Conservation (phyloP, 2,797 vertebrate species). For the Mastacembelus armatus region DNA sequence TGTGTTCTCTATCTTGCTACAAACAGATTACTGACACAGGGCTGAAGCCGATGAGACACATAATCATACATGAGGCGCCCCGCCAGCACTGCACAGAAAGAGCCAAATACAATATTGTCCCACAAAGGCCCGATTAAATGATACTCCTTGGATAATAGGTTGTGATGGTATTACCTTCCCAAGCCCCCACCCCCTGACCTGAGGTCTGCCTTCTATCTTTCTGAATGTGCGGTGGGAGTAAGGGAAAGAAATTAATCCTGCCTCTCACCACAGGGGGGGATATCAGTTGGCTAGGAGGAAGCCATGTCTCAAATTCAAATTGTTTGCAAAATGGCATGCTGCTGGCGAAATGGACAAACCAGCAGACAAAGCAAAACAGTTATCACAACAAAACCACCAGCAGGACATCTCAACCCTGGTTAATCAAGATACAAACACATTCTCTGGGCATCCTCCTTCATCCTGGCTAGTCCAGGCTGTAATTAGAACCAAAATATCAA, state of each 20-base stretch:
- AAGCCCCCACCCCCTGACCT: slow-evolving; percentile 10
- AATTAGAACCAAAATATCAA: slow-evolving; percentile 18
- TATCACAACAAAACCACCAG: slow-evolving; percentile 41
- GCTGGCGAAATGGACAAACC: slow-evolving; percentile 55
- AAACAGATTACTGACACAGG: slow-evolving; percentile 79
- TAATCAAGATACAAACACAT: slow-evolving; percentile 23
- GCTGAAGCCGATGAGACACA: slow-evolving; percentile 77
- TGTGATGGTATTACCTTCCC: slow-evolving; percentile 57
- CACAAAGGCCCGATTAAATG: slow-evolving; percentile 77
- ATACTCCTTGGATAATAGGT: slow-evolving; percentile 71
- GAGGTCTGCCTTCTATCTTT: slow-evolving; percentile 26
- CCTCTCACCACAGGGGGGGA: slow-evolving; percentile 61
- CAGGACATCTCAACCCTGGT: slow-evolving; percentile 32
- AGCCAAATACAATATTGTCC: slow-evolving; percentile 70
- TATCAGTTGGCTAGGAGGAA: slow-evolving; percentile 56
- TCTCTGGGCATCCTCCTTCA: slow-evolving; percentile 17
- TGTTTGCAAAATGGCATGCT: slow-evolving; percentile 59
- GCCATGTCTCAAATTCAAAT: slow-evolving; percentile 66
- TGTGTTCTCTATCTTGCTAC: slow-evolving; percentile 72
- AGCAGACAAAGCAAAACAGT: slow-evolving; percentile 44
- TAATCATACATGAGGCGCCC: slow-evolving; percentile 64
- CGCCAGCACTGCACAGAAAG: slow-evolving; percentile 54
- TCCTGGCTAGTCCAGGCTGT: background rate
- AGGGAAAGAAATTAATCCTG: slow-evolving; percentile 61
- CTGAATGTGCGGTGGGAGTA: slow-evolving; percentile 45